Evolutionary conservation across 2,113 vertebrate genomes (phyloP).

Genomic region (Cololabis saira): DNA sequence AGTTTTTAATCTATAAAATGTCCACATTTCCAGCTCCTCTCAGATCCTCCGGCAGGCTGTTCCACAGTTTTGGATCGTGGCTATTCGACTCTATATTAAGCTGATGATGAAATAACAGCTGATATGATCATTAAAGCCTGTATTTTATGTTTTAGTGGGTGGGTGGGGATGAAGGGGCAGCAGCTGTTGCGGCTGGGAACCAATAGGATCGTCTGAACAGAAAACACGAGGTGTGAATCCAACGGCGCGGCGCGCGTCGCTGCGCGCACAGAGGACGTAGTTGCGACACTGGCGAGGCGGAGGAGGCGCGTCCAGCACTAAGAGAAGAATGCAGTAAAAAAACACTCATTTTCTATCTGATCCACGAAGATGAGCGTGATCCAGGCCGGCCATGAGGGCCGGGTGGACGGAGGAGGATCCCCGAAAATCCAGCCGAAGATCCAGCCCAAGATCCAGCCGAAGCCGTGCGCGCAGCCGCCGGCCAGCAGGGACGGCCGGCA

Average conservation of each 20-base stretch:
- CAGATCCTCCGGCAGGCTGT: too few species aligned
- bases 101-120: too few species aligned
- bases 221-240: constrained; percentile 34
- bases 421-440: too few species aligned
- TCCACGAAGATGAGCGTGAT: constrained; percentile 68
- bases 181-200: constrained; percentile 30
- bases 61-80: too few species aligned
- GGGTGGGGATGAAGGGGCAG: constrained; percentile 26
- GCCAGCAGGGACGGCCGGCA: constrained; percentile 57
- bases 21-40: too few species aligned
- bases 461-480: constrained; percentile 71
- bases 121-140: too few species aligned
- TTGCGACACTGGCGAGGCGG: constrained; percentile 51
- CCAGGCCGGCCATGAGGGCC: constrained; percentile 64
- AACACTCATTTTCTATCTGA: neutral
- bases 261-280: constrained; percentile 63
- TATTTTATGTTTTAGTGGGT: neutral
- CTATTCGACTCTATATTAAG: too few species aligned
- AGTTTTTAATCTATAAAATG: too few species aligned
- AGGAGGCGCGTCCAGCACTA: constrained; percentile 26
- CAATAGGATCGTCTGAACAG: constrained; percentile 55
- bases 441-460: constrained; percentile 73
- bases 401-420: constrained; percentile 59
- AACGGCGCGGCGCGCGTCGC: constrained; percentile 51
- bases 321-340: constrained; percentile 65